Conservation (phyloP, 2,888 invertebrate species). For the Dolichopus griseipennis region DNA sequence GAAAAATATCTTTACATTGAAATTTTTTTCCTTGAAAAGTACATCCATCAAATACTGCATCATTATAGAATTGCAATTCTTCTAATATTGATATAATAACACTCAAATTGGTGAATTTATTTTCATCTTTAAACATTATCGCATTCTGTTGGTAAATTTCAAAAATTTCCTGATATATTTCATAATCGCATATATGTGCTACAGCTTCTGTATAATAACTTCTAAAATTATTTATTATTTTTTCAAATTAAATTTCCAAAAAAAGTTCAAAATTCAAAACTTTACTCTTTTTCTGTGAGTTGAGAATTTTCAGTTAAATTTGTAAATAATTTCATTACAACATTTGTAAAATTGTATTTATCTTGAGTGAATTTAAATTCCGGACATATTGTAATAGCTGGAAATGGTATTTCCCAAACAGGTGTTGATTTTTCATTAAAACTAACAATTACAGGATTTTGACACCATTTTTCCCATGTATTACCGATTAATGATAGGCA, state of each 20-base stretch:
- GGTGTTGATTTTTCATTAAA: slow-evolving; percentile 54
- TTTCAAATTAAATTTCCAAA: too few relatives aligned
- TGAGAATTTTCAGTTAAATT: background rate
- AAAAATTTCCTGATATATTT: background rate
- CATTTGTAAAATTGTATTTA: slow-evolving; percentile 10
- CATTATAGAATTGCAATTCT: background rate
- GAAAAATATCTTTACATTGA: background rate
- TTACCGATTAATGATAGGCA: slow-evolving; percentile 48
- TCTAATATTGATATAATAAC: background rate
- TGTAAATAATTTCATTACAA: background rate
- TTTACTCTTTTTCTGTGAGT: background rate
- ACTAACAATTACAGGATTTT: slow-evolving; percentile 55
- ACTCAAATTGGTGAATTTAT: background rate
- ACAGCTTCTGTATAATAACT: background rate
- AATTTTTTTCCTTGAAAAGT: background rate
- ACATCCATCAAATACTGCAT: background rate
- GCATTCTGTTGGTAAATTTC: background rate
- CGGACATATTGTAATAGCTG: slow-evolving; percentile 19
- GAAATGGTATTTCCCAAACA: slow-evolving; percentile 20
- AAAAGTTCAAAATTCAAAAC: too few relatives aligned
- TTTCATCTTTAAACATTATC: background rate
- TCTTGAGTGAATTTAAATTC: slow-evolving; percentile 14
- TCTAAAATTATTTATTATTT: background rate
- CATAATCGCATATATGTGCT: background rate
- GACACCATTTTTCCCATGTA: slow-evolving; percentile 54